These are phyloP conservation scores for Lacerta bilineata DNA, from an alignment of 2,797 vertebrate species.

Conservation along the genomic window DNA sequence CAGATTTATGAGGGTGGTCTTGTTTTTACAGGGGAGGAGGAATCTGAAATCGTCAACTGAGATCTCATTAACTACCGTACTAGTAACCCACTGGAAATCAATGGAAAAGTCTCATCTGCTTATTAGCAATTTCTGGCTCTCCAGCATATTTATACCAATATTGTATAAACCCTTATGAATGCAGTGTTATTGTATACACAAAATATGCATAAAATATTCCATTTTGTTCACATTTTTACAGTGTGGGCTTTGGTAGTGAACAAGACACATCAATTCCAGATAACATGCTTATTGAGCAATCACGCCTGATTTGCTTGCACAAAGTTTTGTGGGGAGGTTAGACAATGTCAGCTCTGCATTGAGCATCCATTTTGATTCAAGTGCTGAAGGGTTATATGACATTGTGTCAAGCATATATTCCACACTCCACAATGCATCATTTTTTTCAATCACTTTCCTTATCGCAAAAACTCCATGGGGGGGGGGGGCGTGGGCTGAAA, in stretches of 20 bases:
- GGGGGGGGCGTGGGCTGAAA: too few relatives aligned
- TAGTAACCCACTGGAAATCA: conserved; percentile 3
- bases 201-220: not conserved
- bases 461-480: too few relatives aligned
- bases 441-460: too few relatives aligned
- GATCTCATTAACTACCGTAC: conserved; percentile 20
- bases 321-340: too few relatives aligned
- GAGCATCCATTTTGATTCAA: too few relatives aligned
- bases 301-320: too few relatives aligned
- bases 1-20: not conserved
- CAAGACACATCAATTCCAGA: not conserved
- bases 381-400: too few relatives aligned
- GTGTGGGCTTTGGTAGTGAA: not conserved
- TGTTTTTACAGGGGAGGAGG: not conserved
- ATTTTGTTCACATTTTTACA: not conserved
- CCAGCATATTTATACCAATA: not conserved
- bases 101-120: not conserved
- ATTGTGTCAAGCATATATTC: too few relatives aligned
- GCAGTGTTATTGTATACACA: not conserved
- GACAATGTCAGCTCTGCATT: too few relatives aligned
- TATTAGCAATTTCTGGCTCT: not conserved
- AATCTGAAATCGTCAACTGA: not conserved
- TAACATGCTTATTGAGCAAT: too few relatives aligned
- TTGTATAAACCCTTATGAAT: conserved; percentile 8
- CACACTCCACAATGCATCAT: too few relatives aligned